Conservation (phyloP, 92 coral and sea anemone species). For the Isaurus tuberculatus region DNA sequence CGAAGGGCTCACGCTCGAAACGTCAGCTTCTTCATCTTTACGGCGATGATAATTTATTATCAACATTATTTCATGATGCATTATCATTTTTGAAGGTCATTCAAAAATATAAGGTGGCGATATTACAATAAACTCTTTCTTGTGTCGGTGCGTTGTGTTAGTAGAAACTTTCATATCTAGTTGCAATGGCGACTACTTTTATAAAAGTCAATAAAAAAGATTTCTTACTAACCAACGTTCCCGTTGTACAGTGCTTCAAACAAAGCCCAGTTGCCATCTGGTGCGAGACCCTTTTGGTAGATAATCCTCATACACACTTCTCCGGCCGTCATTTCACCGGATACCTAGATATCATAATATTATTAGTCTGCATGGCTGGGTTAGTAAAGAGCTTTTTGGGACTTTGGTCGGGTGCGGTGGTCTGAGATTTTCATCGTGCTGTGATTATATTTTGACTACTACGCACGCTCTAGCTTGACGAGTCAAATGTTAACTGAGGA, state of each 20-base stretch:
- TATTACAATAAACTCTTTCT: too few relatives aligned
- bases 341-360: conserved; percentile 64
- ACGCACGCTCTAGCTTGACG: too few relatives aligned
- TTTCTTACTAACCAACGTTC: conserved; percentile 71
- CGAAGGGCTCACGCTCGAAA: too few relatives aligned
- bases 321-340: conserved; percentile 81
- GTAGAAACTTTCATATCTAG: too few relatives aligned
- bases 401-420: background rate
- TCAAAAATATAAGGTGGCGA: too few relatives aligned
- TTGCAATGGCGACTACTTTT: background rate
- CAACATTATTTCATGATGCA: too few relatives aligned
- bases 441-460: too few relatives aligned
- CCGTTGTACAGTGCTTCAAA: conserved; percentile 82
- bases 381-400: background rate
- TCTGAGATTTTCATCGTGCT: background rate
- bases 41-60: too few relatives aligned
- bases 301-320: conserved; percentile 77
- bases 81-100: too few relatives aligned
- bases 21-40: too few relatives aligned
- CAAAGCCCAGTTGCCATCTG: conserved; percentile 85
- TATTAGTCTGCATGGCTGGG: background rate
- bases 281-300: conserved; percentile 65
- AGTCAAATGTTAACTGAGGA: too few relatives aligned
- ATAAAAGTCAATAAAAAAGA: background rate
- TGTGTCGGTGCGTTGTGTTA: too few relatives aligned